These are phyloP conservation scores for Collichthys lucidus DNA, from an alignment of 2,113 vertebrate genomes.

Conservation along the genomic window DNA sequence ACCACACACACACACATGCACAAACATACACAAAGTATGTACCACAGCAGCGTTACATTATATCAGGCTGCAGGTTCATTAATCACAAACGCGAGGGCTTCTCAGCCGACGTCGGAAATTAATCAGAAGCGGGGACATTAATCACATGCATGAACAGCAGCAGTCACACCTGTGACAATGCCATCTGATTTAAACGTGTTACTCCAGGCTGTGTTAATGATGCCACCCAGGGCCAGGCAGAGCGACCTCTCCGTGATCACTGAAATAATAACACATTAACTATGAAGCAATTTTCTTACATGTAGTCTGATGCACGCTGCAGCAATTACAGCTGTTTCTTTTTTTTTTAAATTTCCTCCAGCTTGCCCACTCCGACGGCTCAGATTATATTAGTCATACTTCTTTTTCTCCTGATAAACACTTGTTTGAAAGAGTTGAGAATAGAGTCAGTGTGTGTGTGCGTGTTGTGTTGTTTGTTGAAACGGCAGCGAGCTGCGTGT, in stretches of 20 bases:
- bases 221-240: slow-evolving; percentile 75
- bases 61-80: slow-evolving; percentile 71
- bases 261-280: slow-evolving; percentile 78
- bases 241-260: slow-evolving; percentile 66
- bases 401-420: slow-evolving; percentile 29
- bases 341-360: slow-evolving; percentile 37
- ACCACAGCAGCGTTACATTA: slow-evolving; percentile 48
- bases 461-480: background rate
- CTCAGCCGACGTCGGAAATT: slow-evolving; percentile 71
- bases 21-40: slow-evolving; percentile 16
- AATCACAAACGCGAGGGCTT: slow-evolving; percentile 71
- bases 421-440: slow-evolving; percentile 23
- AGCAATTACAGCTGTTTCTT: slow-evolving; percentile 64
- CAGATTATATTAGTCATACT: slow-evolving; percentile 55
- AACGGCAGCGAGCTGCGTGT: slow-evolving; percentile 41
- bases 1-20: slow-evolving; percentile 11
- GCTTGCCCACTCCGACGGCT: slow-evolving; percentile 67
- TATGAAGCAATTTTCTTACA: slow-evolving; percentile 72
- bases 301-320: slow-evolving; percentile 56
- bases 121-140: slow-evolving; percentile 77
- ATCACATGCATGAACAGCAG: slow-evolving; percentile 79
- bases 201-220: slow-evolving; percentile 80
- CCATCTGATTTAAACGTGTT: slow-evolving; percentile 79
- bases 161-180: slow-evolving; percentile 77
- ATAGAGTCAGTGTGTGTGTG: background rate